These are phyloP conservation scores for Drosophila subobscura DNA, from an alignment of 1,140 invertebrate genomes.

Conservation along the genomic window DNA sequence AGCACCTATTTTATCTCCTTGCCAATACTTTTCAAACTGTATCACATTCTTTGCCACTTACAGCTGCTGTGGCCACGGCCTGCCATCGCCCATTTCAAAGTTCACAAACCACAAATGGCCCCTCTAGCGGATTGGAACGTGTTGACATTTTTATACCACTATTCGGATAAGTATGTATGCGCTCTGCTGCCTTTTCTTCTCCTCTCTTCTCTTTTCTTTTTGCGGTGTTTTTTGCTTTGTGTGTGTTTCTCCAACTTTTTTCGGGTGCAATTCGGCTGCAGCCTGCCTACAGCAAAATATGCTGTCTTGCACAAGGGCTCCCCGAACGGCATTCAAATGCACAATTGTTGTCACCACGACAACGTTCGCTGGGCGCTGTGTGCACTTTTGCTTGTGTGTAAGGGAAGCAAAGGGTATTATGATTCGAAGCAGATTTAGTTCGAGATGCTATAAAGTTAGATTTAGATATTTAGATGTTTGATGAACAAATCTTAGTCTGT, in stretches of 20 bases:
- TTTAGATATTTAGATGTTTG: no score
- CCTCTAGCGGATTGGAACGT: slow-evolving; percentile 52
- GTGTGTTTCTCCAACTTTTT: slow-evolving; percentile 44
- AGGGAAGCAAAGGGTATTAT: no score
- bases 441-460: no score
- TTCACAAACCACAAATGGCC: slow-evolving; percentile 32
- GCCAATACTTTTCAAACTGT: no score
- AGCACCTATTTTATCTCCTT: background rate
- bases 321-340: slow-evolving; percentile 75
- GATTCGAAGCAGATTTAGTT: no score
- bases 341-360: slow-evolving; percentile 76
- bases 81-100: slow-evolving; percentile 26
- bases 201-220: slow-evolving; percentile 7
- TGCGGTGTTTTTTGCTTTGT: slow-evolving; percentile 14
- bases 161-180: background rate
- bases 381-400: no score
- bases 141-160: slow-evolving; percentile 45
- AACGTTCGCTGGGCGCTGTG: slow-evolving; percentile 47
- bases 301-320: slow-evolving; percentile 36
- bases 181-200: background rate
- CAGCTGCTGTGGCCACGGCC: background rate
- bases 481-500: no score
- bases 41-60: no score
- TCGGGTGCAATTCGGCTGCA: slow-evolving; percentile 12
- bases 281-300: slow-evolving; percentile 42